Evolutionary conservation across 2,113 vertebrate species (phyloP).

Genomic region (Vidua chalybeata): DNA sequence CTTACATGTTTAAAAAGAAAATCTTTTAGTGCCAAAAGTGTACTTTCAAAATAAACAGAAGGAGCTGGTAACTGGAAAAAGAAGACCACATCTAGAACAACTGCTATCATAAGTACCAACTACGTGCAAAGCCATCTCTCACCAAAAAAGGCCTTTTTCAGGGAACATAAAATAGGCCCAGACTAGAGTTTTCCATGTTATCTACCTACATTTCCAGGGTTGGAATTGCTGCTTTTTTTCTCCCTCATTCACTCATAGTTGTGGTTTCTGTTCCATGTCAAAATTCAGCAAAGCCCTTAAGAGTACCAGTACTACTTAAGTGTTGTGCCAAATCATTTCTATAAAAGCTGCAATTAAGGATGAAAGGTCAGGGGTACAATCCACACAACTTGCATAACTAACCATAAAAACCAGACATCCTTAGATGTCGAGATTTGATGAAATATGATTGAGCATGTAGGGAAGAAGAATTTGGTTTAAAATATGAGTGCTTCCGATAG

Average conservation of each 20-base stretch:
- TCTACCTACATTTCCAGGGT: neutral
- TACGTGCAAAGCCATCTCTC: neutral
- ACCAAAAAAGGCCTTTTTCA: neutral
- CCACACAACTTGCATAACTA: slow-evolving; percentile 12
- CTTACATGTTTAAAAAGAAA: neutral
- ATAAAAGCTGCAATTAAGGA: slow-evolving; percentile 1
- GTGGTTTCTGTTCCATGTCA: neutral
- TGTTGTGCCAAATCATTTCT: neutral
- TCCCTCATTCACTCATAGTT: neutral
- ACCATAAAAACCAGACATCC: neutral
- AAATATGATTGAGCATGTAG: neutral
- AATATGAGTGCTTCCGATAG: neutral
- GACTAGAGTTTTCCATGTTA: neutral
- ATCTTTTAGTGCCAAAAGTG: neutral
- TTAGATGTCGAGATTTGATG: neutral
- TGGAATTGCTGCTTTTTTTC: neutral
- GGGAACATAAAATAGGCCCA: neutral
- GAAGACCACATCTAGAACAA: neutral
- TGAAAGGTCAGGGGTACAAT: neutral
- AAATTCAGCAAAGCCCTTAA: neutral
- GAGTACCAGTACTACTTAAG: neutral
- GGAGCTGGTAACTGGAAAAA: neutral
- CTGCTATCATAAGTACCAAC: neutral
- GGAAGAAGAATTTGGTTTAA: neutral
- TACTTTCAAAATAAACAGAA: neutral